Percentiles rank a stretch among this genome's conserved stretches.
Conservation (phyloP, 2,113 vertebrate species). For the Donacobius atricapilla region DNA sequence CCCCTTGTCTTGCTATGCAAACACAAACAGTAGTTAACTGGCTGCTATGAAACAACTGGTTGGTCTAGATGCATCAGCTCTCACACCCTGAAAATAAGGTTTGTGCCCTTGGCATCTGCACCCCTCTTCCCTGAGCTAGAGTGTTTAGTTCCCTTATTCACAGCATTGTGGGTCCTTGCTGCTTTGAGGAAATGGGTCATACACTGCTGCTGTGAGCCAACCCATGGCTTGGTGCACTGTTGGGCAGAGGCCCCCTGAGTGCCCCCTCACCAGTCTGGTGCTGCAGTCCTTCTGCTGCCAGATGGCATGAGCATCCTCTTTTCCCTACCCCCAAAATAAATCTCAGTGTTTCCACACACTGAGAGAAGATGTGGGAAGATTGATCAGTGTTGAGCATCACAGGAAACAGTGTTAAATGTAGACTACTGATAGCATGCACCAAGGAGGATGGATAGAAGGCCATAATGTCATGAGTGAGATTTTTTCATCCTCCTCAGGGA, state of each 20-base stretch:
- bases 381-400: neutral
- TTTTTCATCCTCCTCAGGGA: neutral
- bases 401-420: neutral
- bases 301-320: neutral
- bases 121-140: neutral
- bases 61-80: neutral
- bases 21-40: neutral
- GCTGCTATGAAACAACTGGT: neutral
- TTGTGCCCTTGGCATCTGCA: neutral
- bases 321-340: neutral
- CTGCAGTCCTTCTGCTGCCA: neutral
- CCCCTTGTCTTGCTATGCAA: neutral
- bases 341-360: rapidly evolving
- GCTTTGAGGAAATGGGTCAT: neutral
- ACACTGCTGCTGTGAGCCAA: neutral
- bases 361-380: neutral
- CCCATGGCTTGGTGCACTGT: too few relatives aligned
- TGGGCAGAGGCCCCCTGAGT: neutral
- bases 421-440: neutral
- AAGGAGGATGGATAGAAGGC: neutral
- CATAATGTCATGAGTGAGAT: neutral
- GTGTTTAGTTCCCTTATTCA: neutral
- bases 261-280: neutral
- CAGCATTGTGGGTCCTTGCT: neutral
- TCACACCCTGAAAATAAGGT: neutral